Base-by-base conservation (phyloP, 2,888 invertebrate species). In the Sminthurinus aureus region DNA sequence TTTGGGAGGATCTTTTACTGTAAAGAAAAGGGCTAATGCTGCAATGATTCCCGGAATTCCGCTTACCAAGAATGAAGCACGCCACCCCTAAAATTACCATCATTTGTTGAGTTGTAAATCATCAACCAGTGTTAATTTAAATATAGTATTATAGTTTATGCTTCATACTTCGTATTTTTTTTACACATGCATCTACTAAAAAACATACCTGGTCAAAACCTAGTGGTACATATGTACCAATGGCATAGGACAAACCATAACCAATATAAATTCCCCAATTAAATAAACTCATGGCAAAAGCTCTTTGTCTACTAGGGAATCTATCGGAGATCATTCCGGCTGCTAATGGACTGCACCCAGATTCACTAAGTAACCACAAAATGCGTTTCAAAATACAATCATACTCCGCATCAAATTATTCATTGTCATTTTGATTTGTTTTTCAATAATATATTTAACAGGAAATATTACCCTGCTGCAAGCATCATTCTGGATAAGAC, bases 181-280 rank as follows among this genome's bases (percentile, higher is more conserved):
- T n/a, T 75, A 24, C 2, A 71, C 26, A 9, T 74, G 58, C 26
- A 9, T 74, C 24, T 20, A 71, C 15, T 2, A 67, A 75, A 51
- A 74, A 12, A 79, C 11, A 74, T 79, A 38, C 9, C 58, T 12
- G 15, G 26, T 64, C 13, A 51, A 71, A 58, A 91, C 92, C 91
- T 90, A 38, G 38, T 38, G 38, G 38, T 18, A 96, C 92, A 89
- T 96, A 96, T 88, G 96, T 93, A 0, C 97, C 97, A 8, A 97
- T 94, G 0, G 97, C 97, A 90, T 97, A 97, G 0, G 97, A 96
- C 86, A 97, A 94, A 75, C 97, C 97, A 89, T 97, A 97, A 2
- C 97, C 97, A 58, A 97, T 96, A 89, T 97, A 98, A 88, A 97
- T 97, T 15, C 98, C 97, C 97, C 97, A 97, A 91, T 97, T 97